These are phyloP conservation scores for Scylla paramamosain DNA, from an alignment of 1,140 invertebrate genomes.

Conservation along the genomic window DNA sequence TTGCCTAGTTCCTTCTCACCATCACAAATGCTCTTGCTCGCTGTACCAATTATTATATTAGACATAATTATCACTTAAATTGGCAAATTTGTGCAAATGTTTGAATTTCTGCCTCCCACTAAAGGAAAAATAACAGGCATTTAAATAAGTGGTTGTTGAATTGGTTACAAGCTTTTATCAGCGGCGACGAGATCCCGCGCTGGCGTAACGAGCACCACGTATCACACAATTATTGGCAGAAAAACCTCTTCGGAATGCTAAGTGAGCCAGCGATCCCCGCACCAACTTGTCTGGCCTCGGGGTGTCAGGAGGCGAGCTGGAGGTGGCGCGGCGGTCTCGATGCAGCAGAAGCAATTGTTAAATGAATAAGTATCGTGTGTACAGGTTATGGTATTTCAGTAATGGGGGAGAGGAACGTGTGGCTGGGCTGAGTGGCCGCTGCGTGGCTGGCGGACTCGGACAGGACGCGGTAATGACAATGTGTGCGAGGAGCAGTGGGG, in stretches of 20 bases:
- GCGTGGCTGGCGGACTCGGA: background rate
- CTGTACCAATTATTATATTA: background rate
- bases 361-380: background rate
- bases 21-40: background rate
- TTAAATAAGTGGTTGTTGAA: background rate
- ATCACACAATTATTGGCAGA: constrained; percentile 4
- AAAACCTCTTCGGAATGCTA: background rate
- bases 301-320: background rate
- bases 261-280: background rate
- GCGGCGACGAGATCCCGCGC: background rate
- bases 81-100: background rate
- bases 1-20: background rate
- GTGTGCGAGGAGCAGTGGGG: background rate
- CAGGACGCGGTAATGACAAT: background rate
- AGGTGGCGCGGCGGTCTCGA: background rate
- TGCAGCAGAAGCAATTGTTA: background rate
- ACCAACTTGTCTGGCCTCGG: background rate
- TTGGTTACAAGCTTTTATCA: background rate
- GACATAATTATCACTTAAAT: background rate
- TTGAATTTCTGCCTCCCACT: background rate
- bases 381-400: constrained; percentile 4
- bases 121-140: background rate
- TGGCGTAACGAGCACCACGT: background rate
- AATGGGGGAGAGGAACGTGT: background rate
- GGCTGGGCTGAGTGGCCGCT: background rate